Conservation (phyloP, 92 coral and sea anemone genomes). For the Phymanthus crucifer region DNA sequence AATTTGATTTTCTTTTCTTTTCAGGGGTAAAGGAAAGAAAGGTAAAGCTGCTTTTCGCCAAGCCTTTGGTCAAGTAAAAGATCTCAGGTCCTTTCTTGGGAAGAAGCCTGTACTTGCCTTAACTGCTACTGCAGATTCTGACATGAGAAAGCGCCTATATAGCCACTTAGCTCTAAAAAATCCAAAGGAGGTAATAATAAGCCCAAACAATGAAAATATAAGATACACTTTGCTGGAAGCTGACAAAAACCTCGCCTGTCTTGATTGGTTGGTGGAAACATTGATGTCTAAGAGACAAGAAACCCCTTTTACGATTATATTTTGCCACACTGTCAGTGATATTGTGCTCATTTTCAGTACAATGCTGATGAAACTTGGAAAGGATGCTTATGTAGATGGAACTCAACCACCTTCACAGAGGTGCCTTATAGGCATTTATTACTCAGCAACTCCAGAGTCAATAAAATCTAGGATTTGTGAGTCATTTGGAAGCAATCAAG, state of each 20-base stretch:
- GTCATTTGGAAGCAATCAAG: neutral
- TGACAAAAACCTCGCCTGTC: no score
- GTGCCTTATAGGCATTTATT: slow-evolving; percentile 47
- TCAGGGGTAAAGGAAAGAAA: no score
- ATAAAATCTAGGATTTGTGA: slow-evolving; percentile 19
- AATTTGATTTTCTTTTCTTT: no score
- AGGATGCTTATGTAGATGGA: no score
- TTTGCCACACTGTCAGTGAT: slow-evolving; percentile 60
- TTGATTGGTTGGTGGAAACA: neutral
- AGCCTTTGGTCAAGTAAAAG: slow-evolving; percentile 55
- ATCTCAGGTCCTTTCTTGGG: slow-evolving; percentile 59
- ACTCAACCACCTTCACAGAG: neutral
- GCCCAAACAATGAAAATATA: no score
- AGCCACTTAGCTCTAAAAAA: no score
- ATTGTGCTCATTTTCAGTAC: slow-evolving; percentile 40
- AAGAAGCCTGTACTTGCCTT: slow-evolving; percentile 42
- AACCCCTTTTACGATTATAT: slow-evolving; percentile 36
- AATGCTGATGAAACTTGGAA: slow-evolving; percentile 41
- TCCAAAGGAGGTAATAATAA: no score
- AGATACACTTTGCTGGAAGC: no score
- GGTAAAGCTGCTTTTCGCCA: no score
- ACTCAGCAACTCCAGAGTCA: slow-evolving; percentile 61
- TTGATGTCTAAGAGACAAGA: slow-evolving; percentile 18
- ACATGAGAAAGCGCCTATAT: no score
- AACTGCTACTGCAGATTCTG: neutral